phyloP scores from a whole-genome alignment of 1,140 invertebrate species.

The Whitmania pigra region DNA sequence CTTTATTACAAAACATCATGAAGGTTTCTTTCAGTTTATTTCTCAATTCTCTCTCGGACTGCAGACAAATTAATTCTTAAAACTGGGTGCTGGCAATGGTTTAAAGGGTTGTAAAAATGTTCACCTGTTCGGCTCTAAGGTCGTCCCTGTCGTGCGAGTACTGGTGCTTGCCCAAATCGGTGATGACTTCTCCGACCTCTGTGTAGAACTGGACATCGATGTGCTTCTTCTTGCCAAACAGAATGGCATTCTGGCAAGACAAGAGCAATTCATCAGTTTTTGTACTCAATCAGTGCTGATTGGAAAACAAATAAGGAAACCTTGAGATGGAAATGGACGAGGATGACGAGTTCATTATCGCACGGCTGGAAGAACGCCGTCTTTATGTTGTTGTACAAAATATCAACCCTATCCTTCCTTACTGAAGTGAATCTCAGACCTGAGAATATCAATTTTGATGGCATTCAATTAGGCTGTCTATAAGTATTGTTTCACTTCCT shows the following conservation, averaged over 20 bases:
- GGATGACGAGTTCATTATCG: conserved; percentile 98
- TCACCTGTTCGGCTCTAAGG: conserved; percentile 81
- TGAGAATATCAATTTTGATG: conserved; percentile 23
- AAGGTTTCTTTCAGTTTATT: conserved; percentile 94
- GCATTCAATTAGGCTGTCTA: too few species aligned
- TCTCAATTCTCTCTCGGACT: conserved; percentile 82
- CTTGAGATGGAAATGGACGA: conserved; percentile 95
- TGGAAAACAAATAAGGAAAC: conserved; percentile 37
- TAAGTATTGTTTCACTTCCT: too few species aligned
- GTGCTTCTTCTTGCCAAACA: conserved; percentile 99
- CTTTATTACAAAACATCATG: conserved; percentile 95
- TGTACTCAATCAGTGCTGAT: not conserved
- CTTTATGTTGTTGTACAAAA: conserved; percentile 98
- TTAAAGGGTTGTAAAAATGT: too few species aligned
- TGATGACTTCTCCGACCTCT: conserved; percentile 98
- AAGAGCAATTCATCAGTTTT: not conserved
- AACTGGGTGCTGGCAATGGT: too few species aligned
- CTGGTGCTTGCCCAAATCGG: conserved; percentile 96
- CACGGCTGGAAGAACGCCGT: conserved; percentile 99
- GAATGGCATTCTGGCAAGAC: conserved; percentile 67
- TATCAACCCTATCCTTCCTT: conserved; percentile 95
- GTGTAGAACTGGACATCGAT: conserved; percentile 98
- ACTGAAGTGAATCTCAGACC: conserved; percentile 91
- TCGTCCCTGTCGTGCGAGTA: conserved; percentile 99
- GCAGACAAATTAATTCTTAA: not conserved